These are phyloP conservation scores for Ispidina picta DNA, from an alignment of 2,797 vertebrate species.

Conservation along the genomic window DNA sequence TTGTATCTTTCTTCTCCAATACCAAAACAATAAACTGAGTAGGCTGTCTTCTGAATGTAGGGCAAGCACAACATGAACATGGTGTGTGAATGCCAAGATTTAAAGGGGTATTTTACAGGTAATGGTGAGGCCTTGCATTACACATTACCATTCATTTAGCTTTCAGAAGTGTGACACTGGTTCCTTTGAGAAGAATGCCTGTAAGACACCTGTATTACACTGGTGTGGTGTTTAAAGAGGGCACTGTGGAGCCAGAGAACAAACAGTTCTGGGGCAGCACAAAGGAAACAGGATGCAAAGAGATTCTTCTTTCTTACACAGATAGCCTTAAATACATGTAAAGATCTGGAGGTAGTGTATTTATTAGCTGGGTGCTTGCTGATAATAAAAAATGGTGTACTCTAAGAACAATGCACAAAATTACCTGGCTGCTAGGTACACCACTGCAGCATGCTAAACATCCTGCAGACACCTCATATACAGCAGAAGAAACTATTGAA, in stretches of 20 bases:
- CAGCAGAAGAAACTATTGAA: background rate
- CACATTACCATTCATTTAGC: background rate
- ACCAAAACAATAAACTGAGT: background rate
- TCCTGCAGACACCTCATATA: background rate
- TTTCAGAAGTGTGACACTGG: background rate
- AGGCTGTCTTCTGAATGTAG: background rate
- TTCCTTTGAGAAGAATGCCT: background rate
- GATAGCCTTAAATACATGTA: background rate
- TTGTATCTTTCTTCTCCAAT: background rate
- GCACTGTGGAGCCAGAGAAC: background rate
- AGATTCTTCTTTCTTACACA: background rate
- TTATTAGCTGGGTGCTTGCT: background rate
- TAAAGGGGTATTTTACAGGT: background rate
- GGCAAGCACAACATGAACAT: background rate
- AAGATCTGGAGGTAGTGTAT: background rate
- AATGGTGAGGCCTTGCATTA: background rate
- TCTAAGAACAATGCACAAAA: background rate
- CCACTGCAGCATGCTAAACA: background rate
- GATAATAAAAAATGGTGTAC: background rate
- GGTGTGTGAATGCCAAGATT: background rate
- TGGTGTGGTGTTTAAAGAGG: background rate
- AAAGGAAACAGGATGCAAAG: background rate
- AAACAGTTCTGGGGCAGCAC: background rate
- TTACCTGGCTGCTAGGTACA: background rate
- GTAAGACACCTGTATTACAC: background rate